Conservation (phyloP, 64 coral and sea anemone genomes). For the Porites lutea region DNA sequence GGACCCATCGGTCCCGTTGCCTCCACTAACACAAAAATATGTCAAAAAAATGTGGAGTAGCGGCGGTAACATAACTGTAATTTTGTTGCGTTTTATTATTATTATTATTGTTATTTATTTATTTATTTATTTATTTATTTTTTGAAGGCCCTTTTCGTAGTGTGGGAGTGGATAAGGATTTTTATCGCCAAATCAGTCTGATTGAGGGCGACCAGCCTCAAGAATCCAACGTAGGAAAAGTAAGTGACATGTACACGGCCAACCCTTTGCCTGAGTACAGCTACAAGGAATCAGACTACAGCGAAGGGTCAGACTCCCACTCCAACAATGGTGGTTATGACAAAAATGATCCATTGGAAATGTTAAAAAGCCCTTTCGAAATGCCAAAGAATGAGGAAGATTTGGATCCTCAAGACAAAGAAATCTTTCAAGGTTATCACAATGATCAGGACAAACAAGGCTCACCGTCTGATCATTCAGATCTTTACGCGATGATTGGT, state of each 20-base stretch:
- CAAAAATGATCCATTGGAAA: slow-evolving; percentile 12
- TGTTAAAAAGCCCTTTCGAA: slow-evolving; percentile 13
- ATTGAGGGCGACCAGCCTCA: slow-evolving; percentile 28
- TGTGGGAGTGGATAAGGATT: slow-evolving; percentile 27
- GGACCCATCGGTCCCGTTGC: too few relatives aligned
- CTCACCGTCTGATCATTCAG: background rate
- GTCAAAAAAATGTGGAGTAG: too few relatives aligned
- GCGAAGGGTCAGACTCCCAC: background rate
- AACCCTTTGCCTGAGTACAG: slow-evolving; percentile 71
- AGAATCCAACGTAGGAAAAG: slow-evolving; percentile 10
- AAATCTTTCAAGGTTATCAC: background rate
- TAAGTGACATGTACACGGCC: slow-evolving; percentile 28
- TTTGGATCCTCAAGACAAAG: background rate
- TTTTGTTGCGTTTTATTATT: too few relatives aligned
- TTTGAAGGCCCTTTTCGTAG: slow-evolving; percentile 15
- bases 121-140: background rate
- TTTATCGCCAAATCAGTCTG: slow-evolving; percentile 37
- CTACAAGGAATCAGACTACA: slow-evolving; percentile 57
- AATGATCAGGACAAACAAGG: background rate
- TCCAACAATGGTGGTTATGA: background rate
- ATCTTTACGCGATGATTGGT: slow-evolving; percentile 4
- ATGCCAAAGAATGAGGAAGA: slow-evolving; percentile 6
- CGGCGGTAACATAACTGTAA: too few relatives aligned
- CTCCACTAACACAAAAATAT: too few relatives aligned
- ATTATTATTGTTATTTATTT: too few relatives aligned